Conservation (phyloP, 2,113 vertebrate species). For the Lagenorhynchus albirostris region DNA sequence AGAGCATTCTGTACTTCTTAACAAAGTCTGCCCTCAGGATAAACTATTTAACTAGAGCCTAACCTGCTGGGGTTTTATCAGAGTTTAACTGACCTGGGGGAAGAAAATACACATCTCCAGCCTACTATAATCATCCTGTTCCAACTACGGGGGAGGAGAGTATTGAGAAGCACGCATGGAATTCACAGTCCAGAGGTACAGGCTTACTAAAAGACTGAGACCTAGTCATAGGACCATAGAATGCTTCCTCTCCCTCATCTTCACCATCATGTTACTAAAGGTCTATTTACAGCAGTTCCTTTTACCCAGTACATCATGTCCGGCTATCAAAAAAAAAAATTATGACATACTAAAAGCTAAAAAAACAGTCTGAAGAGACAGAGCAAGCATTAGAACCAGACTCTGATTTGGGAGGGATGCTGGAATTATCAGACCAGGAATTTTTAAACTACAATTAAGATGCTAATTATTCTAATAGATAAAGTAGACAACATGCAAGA, state of each 20-base stretch:
- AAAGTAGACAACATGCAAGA: background rate
- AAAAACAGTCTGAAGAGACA: background rate
- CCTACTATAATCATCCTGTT: background rate
- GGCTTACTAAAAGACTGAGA: background rate
- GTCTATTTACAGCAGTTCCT: background rate
- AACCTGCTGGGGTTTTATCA: background rate
- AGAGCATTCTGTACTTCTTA: background rate
- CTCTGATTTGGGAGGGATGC: background rate
- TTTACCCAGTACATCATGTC: background rate
- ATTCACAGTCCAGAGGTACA: background rate
- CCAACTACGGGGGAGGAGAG: background rate
- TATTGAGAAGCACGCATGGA: background rate
- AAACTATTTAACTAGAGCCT: background rate
- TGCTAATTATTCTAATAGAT: background rate
- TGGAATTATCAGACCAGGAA: background rate
- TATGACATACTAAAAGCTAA: background rate
- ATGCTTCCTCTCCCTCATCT: background rate
- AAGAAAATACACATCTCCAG: background rate
- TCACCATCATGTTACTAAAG: background rate
- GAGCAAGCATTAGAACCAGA: background rate
- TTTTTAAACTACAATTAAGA: background rate
- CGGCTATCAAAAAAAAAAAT: background rate
- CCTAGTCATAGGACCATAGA: background rate
- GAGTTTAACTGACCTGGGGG: background rate
- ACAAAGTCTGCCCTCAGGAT: background rate